Evolutionary conservation across 2,113 vertebrate species (phyloP), one percentile per base, ranked within the genome.

Genomic region (Ictalurus punctatus): DNA sequence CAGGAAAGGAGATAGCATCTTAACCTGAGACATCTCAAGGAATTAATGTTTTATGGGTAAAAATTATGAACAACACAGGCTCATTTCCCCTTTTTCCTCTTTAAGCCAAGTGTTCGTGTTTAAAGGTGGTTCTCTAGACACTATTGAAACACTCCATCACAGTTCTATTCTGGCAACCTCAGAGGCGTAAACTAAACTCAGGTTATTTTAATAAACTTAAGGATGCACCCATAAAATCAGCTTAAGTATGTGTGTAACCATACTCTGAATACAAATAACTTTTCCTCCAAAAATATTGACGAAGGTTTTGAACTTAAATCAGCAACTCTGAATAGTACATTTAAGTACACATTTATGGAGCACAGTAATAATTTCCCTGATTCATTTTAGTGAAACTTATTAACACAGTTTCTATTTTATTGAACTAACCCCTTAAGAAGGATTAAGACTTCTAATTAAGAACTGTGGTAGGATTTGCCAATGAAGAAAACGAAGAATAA

Each of bases 351-450:
- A 94, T 94, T 95, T 94, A 94, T 94, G 92, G 90, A 94, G 90
- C 94, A 93, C 93, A 95, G 93, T 94, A 94, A 95, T 94, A 89
- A 89, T 90, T 91, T 94, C 93, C 94, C 91, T 93, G 92, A 95
- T 94, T 94, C 93, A 93, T 93, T 94, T 90, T 59, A 56, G 84
- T 84, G 93, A 92, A 94, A 94, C 91, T 7, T 56, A 80, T 56
- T 56, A 56, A 16, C 25, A 79, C 78, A 8, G 16, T 93, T 91
- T 89, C 56, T 54, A 87, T 93, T 89, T 93, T 94, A 94, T 93
- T 94, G 91, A 95, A 95, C 95, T 95, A 95, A 95, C 93, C 94
- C 92, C 95, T 95, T 95, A 95, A 95, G 86, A 82, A 92, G 94
- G 95, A 95, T 95, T 96, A 95, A 95, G 92, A 93, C 91, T 91